A percentile compares a stretch with the other conserved stretches of the same genome.
Evolutionary conservation across 2,797 vertebrate genomes (phyloP).

Genomic region (Pseudochirops cupreus): DNA sequence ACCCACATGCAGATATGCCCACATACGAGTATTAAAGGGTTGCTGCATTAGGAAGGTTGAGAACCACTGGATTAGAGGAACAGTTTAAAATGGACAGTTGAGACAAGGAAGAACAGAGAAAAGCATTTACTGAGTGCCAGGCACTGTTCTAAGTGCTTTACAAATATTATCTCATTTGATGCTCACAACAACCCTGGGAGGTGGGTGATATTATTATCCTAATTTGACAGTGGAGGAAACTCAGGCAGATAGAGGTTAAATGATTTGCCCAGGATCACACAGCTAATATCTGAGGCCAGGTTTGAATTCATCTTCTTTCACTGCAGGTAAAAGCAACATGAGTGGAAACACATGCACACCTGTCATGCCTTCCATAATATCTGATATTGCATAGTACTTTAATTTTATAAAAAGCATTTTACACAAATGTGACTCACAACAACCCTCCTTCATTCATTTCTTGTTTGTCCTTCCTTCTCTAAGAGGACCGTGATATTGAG

Average conservation of each 20-base stretch:
- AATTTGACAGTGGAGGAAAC: not conserved
- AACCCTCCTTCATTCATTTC: too few relatives aligned
- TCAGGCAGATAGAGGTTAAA: not conserved
- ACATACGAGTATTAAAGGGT: too few relatives aligned
- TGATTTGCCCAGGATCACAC: not conserved
- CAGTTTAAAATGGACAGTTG: not conserved
- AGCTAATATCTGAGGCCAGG: not conserved
- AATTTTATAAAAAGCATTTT: not conserved
- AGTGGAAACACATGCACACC: not conserved
- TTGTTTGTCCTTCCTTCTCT: too few relatives aligned
- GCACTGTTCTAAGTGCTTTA: not conserved
- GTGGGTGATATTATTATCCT: not conserved
- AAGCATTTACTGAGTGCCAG: not conserved
- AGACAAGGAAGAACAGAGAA: not conserved
- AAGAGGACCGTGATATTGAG: too few relatives aligned
- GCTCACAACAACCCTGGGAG: not conserved
- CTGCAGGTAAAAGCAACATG: not conserved
- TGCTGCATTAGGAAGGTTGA: too few relatives aligned
- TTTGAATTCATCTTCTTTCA: not conserved
- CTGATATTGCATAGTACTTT: not conserved
- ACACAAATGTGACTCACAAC: not conserved
- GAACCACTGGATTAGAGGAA: not conserved
- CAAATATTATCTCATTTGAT: not conserved
- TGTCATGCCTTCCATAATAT: not conserved
- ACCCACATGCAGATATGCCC: too few relatives aligned